Evolutionary conservation across 92 coral and sea anemone genomes (phyloP), one percentile per base, ranked within the genome.

Genomic region (Blastomussa wellsi): DNA sequence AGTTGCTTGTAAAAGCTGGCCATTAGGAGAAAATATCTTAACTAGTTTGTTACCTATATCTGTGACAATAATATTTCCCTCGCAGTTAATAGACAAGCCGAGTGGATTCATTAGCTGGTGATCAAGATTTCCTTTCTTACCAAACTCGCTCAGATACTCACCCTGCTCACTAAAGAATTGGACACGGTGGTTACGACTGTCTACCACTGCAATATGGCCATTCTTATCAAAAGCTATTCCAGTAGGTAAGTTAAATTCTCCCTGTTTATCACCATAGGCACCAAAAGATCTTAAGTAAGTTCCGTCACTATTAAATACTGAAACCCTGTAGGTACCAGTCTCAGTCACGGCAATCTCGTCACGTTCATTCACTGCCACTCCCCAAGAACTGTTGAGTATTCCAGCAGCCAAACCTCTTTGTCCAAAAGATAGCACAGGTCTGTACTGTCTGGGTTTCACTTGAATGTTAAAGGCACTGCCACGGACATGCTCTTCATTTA

Each of bases 291-390:
- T 32, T 33, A 69, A 36, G 47, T 69, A 69, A 36, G 47, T 69
- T 12, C 74, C 74, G 20, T 69, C 26, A 69, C 47, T 69, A 69
- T 47, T 69, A 5, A 33, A 69, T 69, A 69, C 37, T 26, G 35
- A 47, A 69, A 69, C 44, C 22, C 74, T 69, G 47, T 69, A 0
- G 74, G 35, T 41, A 41, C 44, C 44, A 41, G 7, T 7, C 44
- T 81, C 85, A 68, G 85, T 71, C 55, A 81, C 85, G 22, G 73
- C 73, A 12, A 81, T 81, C 26, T 81, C 75, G 12, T 69, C 59
- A 0, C 33, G 52, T 22, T 66, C 57, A 31, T 69, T 81, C 42
- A 81, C 76, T 44, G 85, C 29, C 51, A 68, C 85, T 65, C 85
- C 76, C 85, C 85, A 81, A 16, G 87, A 74, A 1, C 5, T 2